phyloP scores from a whole-genome alignment of 1,140 invertebrate species.

The Oryzaephilus surinamensis region DNA sequence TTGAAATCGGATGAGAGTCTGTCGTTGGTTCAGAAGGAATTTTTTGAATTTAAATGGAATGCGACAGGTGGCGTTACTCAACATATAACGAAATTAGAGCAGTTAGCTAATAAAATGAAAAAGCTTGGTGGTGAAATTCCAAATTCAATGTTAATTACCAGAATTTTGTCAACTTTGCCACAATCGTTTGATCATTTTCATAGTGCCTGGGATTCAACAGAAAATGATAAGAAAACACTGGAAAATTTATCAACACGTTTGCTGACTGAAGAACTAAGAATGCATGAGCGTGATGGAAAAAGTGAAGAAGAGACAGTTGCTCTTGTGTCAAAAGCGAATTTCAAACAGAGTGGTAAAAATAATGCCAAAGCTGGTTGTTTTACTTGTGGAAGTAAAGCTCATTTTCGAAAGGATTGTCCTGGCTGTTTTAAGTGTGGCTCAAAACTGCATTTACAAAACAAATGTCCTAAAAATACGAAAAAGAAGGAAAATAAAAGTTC shows the following conservation, averaged over 20 bases:
- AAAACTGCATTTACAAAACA: neutral
- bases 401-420: neutral
- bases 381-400: neutral
- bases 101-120: constrained; percentile 13
- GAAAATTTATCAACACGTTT: constrained; percentile 4
- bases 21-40: constrained; percentile 28
- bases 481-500: neutral
- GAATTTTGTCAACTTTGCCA: constrained; percentile 26
- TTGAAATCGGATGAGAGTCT: no score
- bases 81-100: constrained; percentile 18
- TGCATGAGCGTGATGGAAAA: neutral
- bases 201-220: constrained; percentile 17
- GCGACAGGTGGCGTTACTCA: constrained; percentile 12
- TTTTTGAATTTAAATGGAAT: constrained; percentile 21
- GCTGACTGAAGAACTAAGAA: neutral
- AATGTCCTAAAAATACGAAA: neutral
- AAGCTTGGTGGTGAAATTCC: constrained; percentile 19
- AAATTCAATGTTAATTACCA: constrained; percentile 23
- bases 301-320: neutral
- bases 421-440: neutral
- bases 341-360: neutral
- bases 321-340: neutral
- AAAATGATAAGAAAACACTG: constrained; percentile 9
- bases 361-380: neutral
- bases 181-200: constrained; percentile 14